Evolutionary conservation across 2,888 invertebrate genomes (phyloP).

Genomic region (Stomorhina lunata): DNA sequence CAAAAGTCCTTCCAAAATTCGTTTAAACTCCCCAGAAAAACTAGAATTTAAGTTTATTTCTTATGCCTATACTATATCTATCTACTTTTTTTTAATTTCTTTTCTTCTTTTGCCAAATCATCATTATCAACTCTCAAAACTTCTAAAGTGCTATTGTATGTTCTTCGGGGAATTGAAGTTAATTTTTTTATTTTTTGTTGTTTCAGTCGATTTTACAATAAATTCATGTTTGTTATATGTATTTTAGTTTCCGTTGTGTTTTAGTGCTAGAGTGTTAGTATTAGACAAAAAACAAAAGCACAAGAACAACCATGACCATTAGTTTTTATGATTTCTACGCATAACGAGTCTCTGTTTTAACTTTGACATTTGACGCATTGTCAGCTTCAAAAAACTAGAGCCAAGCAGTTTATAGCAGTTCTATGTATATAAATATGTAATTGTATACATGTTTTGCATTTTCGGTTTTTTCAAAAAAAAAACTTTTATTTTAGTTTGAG

Average conservation of each 20-base stretch:
- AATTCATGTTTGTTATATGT: conserved; percentile 15
- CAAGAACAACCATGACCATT: neutral
- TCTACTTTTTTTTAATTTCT: neutral
- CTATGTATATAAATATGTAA: neutral
- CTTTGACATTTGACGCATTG: conserved; percentile 59
- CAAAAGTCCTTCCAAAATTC: neutral
- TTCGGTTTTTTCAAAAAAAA: neutral
- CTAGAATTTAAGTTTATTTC: neutral
- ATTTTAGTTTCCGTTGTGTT: neutral
- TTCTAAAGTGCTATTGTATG: conserved; percentile 35
- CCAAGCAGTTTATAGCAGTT: neutral
- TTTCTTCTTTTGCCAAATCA: conserved; percentile 37
- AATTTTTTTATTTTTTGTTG: conserved; percentile 13
- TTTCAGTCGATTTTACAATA: conserved; percentile 30
- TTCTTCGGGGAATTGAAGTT: conserved; percentile 19
- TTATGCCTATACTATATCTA: neutral
- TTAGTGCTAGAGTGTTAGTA: neutral
- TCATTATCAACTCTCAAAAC: conserved; percentile 32
- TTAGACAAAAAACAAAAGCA: neutral
- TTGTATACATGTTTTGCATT: conserved; percentile 23
- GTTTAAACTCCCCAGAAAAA: neutral
- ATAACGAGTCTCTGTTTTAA: conserved; percentile 55
- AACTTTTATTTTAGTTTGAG: conserved; percentile 33
- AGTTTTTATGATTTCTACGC: conserved; percentile 54
- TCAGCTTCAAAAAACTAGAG: conserved; percentile 24